A percentile compares a stretch with the other conserved stretches of the same genome.
Conservation (phyloP, 2,888 invertebrate species). For the Drosophila imparisetae region DNA sequence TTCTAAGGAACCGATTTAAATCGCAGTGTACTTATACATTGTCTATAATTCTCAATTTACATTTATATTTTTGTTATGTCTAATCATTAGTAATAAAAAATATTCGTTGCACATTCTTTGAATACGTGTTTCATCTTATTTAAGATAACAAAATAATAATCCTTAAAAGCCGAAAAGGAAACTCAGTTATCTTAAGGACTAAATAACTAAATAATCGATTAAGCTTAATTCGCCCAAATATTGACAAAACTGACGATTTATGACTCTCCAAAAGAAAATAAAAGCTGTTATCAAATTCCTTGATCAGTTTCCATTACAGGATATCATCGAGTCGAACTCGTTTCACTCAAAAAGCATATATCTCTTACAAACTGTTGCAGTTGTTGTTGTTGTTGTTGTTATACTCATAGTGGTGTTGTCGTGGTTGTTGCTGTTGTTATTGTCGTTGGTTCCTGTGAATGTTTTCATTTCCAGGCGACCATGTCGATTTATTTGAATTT, state of each 20-base stretch:
- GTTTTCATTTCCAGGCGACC: constrained; percentile 82
- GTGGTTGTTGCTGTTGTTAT: constrained; percentile 33
- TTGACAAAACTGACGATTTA: neutral
- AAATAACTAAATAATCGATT: neutral
- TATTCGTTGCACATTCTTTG: neutral
- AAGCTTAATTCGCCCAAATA: neutral
- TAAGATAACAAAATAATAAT: neutral
- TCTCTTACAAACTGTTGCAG: neutral
- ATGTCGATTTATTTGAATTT: constrained; percentile 84
- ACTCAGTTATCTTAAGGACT: neutral
- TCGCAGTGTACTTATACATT: neutral
- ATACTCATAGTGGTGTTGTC: constrained; percentile 13
- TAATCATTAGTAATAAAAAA: neutral
- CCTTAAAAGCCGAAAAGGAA: neutral
- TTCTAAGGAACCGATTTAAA: neutral
- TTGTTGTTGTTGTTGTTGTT: constrained; percentile 8
- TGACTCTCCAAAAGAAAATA: neutral
- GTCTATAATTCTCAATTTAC: neutral
- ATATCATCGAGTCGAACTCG: constrained; percentile 17
- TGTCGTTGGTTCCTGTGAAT: constrained; percentile 73
- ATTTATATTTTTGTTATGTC: neutral
- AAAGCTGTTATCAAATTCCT: neutral
- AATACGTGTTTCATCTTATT: neutral
- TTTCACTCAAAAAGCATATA: constrained; percentile 1
- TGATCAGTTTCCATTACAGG: constrained; percentile 5